These are phyloP conservation scores for Orchesella cincta DNA, from an alignment of 1,140 invertebrate species.

Conservation along the genomic window DNA sequence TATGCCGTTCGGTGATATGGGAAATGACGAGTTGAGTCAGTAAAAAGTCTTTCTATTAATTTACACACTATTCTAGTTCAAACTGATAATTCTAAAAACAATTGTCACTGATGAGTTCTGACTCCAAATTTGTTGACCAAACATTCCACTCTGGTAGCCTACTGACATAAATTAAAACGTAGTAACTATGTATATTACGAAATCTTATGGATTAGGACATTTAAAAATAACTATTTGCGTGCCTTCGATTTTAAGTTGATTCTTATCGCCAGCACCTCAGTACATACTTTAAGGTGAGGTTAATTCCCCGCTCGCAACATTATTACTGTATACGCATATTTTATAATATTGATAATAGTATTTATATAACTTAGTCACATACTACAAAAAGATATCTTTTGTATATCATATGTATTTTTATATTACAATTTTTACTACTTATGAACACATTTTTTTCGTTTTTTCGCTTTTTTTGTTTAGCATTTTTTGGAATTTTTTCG, in stretches of 20 bases:
- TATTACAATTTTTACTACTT: constrained; percentile 3
- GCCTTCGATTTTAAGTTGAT: not conserved
- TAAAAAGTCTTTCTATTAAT: too few species aligned
- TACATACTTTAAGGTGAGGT: not conserved
- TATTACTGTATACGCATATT: not conserved
- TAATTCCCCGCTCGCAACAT: too few species aligned
- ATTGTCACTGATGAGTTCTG: too few species aligned
- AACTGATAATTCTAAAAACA: too few species aligned
- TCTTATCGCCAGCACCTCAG: not conserved
- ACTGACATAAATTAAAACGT: not conserved
- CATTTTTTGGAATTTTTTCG: constrained; percentile 32
- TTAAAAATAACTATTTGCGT: not conserved
- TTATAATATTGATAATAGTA: not conserved
- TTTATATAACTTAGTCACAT: not conserved
- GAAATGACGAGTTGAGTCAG: too few species aligned
- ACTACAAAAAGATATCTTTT: not conserved
- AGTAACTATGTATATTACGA: not conserved
- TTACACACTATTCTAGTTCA: too few species aligned
- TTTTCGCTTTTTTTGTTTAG: constrained; percentile 38
- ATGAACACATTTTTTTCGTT: constrained; percentile 39
- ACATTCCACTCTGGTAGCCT: not conserved
- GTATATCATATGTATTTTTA: not conserved
- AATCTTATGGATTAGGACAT: not conserved
- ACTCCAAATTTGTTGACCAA: too few species aligned
- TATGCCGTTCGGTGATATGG: too few species aligned